Percentiles rank a stretch among this genome's conserved stretches.
phyloP scores from a whole-genome alignment of 2,797 vertebrate species.

The Hirundo rustica region DNA sequence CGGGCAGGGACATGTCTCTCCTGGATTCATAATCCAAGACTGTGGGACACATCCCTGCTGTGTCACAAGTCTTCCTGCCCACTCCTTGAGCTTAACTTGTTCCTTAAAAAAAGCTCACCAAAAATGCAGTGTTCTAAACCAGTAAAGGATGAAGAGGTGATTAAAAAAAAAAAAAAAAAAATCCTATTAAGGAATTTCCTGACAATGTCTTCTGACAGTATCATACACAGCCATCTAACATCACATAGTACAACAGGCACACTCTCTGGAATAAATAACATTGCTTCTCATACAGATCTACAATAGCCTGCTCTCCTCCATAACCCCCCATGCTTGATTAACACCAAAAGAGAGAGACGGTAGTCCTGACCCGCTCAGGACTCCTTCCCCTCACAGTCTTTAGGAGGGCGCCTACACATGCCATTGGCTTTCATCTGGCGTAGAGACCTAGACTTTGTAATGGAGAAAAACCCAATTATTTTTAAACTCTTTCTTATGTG shows the following conservation, averaged over 20 bases:
- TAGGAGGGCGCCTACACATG: not conserved
- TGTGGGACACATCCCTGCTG: not conserved
- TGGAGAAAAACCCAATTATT: not conserved
- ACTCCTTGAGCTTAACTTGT: not conserved
- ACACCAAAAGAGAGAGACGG: not conserved
- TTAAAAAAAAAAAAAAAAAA: not conserved
- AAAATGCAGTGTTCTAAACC: not conserved
- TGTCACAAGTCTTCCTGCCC: not conserved
- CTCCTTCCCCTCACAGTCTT: not conserved
- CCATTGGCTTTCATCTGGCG: not conserved
- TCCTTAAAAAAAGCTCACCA: not conserved
- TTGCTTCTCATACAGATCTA: not conserved
- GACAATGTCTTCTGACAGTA: not conserved
- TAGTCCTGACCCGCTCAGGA: not conserved
- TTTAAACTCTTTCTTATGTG: not conserved
- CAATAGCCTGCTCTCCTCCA: not conserved
- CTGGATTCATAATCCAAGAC: not conserved
- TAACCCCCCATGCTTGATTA: not conserved
- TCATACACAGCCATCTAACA: not conserved
- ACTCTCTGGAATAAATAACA: not conserved
- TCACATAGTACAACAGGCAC: not conserved
- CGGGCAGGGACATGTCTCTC: not conserved
- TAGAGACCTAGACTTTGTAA: not conserved
- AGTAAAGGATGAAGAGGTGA: not conserved
- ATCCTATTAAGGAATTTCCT: not conserved